phyloP scores from a whole-genome alignment of 2,113 vertebrate species.

The Cariama cristata region DNA sequence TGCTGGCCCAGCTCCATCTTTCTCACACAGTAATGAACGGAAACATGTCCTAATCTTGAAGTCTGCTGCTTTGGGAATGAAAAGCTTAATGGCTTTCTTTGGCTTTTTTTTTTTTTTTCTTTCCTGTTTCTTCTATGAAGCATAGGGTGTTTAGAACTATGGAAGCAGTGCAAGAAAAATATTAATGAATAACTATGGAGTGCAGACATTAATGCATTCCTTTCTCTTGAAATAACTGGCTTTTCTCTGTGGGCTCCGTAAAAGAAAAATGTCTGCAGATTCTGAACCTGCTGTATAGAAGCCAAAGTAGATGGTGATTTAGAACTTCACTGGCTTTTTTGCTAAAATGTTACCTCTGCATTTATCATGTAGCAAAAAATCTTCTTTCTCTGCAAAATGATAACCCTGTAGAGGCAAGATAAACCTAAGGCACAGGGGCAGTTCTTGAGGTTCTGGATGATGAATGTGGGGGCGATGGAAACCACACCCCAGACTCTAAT shows the following conservation, averaged over 20 bases:
- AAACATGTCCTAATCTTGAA: not conserved
- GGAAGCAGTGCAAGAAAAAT: constrained; percentile 49
- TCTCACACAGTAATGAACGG: not conserved
- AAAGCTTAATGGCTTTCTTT: constrained; percentile 10
- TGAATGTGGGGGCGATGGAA: not conserved
- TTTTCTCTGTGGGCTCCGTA: constrained; percentile 43
- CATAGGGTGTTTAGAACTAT: constrained; percentile 7
- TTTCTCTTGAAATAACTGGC: constrained; percentile 62
- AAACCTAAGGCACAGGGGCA: not conserved
- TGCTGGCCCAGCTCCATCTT: constrained; percentile 18
- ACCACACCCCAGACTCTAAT: not conserved
- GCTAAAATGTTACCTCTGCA: not conserved
- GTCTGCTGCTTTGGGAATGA: not conserved
- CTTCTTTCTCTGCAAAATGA: not conserved
- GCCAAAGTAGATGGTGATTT: constrained; percentile 23
- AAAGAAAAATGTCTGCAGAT: constrained; percentile 20
- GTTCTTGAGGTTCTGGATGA: not conserved
- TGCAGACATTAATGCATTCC: constrained; percentile 53
- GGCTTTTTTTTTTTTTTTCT: not conserved
- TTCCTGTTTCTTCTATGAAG: not conserved
- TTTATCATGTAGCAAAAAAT: not conserved
- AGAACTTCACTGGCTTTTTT: not conserved
- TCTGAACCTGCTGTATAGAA: constrained; percentile 27
- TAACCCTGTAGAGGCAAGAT: not conserved
- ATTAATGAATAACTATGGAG: constrained; percentile 59